Base-by-base conservation (phyloP, 2,113 vertebrate species). In the Azemiops feae region DNA sequence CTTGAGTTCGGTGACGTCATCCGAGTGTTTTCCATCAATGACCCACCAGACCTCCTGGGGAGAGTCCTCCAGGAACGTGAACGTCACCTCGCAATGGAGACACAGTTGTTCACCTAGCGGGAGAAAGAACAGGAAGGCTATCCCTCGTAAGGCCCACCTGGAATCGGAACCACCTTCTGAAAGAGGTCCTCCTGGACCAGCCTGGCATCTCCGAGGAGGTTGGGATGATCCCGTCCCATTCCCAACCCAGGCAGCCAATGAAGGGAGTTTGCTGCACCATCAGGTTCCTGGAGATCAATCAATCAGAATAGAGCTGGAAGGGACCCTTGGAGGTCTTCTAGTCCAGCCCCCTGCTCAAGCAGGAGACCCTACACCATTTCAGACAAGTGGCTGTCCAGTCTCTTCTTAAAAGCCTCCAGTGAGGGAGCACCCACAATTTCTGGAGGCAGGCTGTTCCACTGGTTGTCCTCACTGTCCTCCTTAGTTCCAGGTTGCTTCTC, bases 21-120 rank as follows among this genome's bases (percentile, higher is more conserved):
- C 98, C 87, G 97, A 96, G 34, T 94, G 98, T 94, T 97, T 98
- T 27, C 98, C 98, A 89, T 99, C 98, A 18, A 99, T 96, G 1
- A 97, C 98, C 99, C 99, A 99, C 98, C 99, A 99, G n/a, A 99
- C 96, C 2, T 98, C 97, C 87, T 97, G 97, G 18, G 64, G n/a
- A 3, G 97, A 98, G 39, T 96, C 94, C 0, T 97, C 95, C 91
- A 99, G 93, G 94, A 97, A 98, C 0, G 98, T 98, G 86, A 99
- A 98, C 18, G 90, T 93, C 12, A 96, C 98, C 14, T 53, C 94
- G 93, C 99, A 99, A 4, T 92, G 34, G 23, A 98, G 96, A 20
- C 95, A 5, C 8, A 98, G 96, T 2, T 98, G 96, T 74, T 97
- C 96, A 88, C 98, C 98, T 98, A 50, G 58, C 94, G 92, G 47